Base-by-base conservation (phyloP, 2,888 invertebrate genomes). In the Idaea straminata region DNA sequence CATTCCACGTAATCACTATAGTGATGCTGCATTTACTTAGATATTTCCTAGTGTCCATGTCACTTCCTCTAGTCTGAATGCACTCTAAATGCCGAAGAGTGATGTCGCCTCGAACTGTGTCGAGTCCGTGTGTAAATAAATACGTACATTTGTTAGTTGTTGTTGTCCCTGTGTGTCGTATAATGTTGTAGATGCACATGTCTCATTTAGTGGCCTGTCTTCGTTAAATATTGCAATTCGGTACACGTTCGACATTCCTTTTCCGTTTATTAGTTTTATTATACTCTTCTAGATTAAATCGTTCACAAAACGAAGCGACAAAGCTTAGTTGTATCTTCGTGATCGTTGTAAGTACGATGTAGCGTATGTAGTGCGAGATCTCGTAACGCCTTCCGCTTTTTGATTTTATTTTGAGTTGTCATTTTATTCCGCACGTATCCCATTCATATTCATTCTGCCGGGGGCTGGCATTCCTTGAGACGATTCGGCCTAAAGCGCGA, bases 391-490 rank as follows among this genome's bases (percentile, higher is more conserved):
- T 89, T 86, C 79, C 82, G 92, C 91, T 92, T 93, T 85, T 89
- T 83, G 80, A 77, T 83, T 90, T 70, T 69, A 66, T 72, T 88
- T 90, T 92, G 87, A 89, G 87, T 92, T 92, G 87, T 91, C 92
- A 91, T 92, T 92, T 92, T 93, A 88, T 92, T 93, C 93, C 92
- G 92, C 93, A 93, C 93, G 93, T 92, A 91, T 92, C 93, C 93
- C 93, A 92, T 93, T 93, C 93, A 93, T 93, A 91, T 88, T 93
- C 93, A 93, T 92, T 90, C 85, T 89, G 92, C 92, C 92, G 91
- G 85, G 91, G 86, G 91, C 85, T 86, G 92, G 91, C 91, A 87
- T 83, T 83, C 77, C 83, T 81, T 77, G 77, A 79, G 76, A 81
- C 77, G 72, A 80, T 75, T 79, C 77, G 87, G 84, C 85, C 78